Percentiles rank a stretch among this genome's conserved stretches.
These are phyloP conservation scores for Philopedon plagiatum DNA, from an alignment of 2,888 invertebrate species.

Conservation along the genomic window DNA sequence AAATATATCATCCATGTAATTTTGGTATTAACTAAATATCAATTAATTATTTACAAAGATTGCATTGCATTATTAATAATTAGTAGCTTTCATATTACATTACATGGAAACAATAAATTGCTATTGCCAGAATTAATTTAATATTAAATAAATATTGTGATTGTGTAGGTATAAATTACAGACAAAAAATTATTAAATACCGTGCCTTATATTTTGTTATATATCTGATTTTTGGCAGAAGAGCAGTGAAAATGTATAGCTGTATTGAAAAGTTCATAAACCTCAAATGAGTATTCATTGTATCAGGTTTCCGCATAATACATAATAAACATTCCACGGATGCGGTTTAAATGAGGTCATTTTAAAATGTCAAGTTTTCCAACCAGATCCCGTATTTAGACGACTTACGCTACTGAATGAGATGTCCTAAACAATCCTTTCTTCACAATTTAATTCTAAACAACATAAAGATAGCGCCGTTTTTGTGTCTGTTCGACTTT, in stretches of 20 bases:
- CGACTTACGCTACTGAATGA: background rate
- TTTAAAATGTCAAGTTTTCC: too few species aligned
- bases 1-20: background rate
- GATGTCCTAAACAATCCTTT: background rate
- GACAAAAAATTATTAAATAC: too few species aligned
- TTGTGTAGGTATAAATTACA: background rate
- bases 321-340: too few species aligned
- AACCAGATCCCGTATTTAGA: too few species aligned
- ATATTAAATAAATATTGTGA: background rate
- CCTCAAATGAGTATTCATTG: too few species aligned
- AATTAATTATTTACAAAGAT: background rate
- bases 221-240: too few species aligned
- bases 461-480: conserved; percentile 30
- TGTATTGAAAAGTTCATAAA: too few species aligned
- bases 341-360: too few species aligned
- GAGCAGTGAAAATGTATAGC: too few species aligned
- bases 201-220: too few species aligned
- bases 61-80: background rate
- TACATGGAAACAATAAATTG: background rate
- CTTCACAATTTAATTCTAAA: conserved; percentile 13
- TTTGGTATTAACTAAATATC: background rate
- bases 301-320: too few species aligned
- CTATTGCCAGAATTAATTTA: background rate
- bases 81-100: background rate
- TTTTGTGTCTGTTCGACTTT: conserved; percentile 23